Evolutionary conservation across 2,888 invertebrate species (phyloP).

Genomic region (Athalia rosae): DNA sequence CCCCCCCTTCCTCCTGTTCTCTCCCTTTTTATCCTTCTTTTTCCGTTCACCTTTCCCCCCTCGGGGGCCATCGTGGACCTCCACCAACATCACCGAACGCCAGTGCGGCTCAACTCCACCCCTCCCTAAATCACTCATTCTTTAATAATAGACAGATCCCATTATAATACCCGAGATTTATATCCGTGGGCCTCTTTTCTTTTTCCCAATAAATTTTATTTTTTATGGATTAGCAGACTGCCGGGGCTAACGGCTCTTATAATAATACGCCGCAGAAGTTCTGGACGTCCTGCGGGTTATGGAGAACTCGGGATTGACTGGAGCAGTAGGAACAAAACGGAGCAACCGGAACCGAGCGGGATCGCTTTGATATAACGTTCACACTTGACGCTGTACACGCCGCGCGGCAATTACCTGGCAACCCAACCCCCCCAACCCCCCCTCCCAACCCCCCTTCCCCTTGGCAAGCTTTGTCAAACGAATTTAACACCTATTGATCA

Average conservation of each 20-base stretch:
- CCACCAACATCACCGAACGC: slow-evolving; percentile 51
- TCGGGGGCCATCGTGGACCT: slow-evolving; percentile 56
- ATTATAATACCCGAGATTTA: slow-evolving; percentile 74
- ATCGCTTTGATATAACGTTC: slow-evolving; percentile 35
- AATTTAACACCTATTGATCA: slow-evolving; percentile 31
- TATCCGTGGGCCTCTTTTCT: slow-evolving; percentile 72
- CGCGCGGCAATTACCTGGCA: too few relatives aligned
- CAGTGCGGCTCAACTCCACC: slow-evolving; percentile 70
- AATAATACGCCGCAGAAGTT: slow-evolving; percentile 51
- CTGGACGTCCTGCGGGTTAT: slow-evolving; percentile 1
- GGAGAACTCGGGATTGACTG: too few relatives aligned
- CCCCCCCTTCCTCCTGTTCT: not conserved
- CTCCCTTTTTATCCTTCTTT: not conserved
- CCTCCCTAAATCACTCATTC: slow-evolving; percentile 73
- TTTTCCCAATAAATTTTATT: slow-evolving; percentile 73
- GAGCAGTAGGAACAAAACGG: not conserved
- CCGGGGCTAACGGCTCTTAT: slow-evolving; percentile 57
- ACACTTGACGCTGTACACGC: slow-evolving; percentile 28
- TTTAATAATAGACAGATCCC: slow-evolving; percentile 74
- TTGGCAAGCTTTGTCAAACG: slow-evolving; percentile 21
- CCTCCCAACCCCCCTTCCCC: slow-evolving; percentile 21
- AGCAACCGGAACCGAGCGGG: slow-evolving; percentile 15
- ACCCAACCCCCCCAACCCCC: too few relatives aligned
- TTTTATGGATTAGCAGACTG: slow-evolving; percentile 55
- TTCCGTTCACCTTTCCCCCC: slow-evolving; percentile 11